Conservation (phyloP, 2,113 vertebrate genomes). For the human region GRCh38 chr4:33655001-33655500, state of each 20-base stretch:
- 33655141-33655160: neutral
- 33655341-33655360: slow-evolving; percentile 42
- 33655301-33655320: neutral
- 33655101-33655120: neutral
- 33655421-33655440: neutral
- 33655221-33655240: slow-evolving; percentile 76
- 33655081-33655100: neutral
- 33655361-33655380: slow-evolving; percentile 64
- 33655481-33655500: neutral
- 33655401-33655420: neutral
- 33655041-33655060: neutral
- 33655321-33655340: slow-evolving; percentile 54
- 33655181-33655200: neutral
- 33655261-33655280: slow-evolving; percentile 86
- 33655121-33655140: neutral
- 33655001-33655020: neutral
- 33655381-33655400: slow-evolving; percentile 75
- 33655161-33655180: neutral
- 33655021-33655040: neutral
- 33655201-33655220: slow-evolving; percentile 79
- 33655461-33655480: neutral
- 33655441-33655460: neutral
- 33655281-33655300: slow-evolving; percentile 76
- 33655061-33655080: neutral
- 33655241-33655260: slow-evolving; percentile 79